Evolutionary conservation across 2,888 invertebrate genomes (phyloP).

Genomic region (Crematogaster levior): DNA sequence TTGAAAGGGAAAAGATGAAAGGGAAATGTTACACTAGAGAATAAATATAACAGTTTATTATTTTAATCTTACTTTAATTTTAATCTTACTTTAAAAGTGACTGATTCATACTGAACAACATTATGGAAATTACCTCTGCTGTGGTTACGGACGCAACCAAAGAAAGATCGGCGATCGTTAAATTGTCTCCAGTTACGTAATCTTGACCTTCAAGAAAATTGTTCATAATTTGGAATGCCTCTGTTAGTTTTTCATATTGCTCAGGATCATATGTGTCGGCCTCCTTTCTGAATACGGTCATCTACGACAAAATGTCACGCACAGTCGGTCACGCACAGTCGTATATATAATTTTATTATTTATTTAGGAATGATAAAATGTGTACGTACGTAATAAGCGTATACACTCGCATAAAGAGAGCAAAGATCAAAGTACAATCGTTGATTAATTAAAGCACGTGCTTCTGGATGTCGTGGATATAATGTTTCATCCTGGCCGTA

Average conservation of each 20-base stretch:
- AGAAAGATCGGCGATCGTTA: conserved; percentile 82
- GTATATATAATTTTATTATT: not conserved
- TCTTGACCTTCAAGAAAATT: conserved; percentile 80
- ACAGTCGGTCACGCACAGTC: not conserved
- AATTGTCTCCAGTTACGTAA: conserved; percentile 78
- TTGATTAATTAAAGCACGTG: conserved; percentile 85
- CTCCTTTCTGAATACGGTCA: conserved; percentile 71
- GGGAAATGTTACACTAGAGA: too few relatives aligned
- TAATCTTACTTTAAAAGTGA: not conserved
- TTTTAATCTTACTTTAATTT: not conserved
- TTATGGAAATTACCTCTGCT: conserved; percentile 72
- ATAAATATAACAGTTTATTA: not conserved
- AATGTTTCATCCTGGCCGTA: conserved; percentile 85
- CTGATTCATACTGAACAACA: not conserved
- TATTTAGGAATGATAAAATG: not conserved
- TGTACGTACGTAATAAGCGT: conserved; percentile 87
- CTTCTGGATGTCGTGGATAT: conserved; percentile 84
- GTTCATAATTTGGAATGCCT: conserved; percentile 76
- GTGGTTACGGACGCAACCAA: conserved; percentile 78
- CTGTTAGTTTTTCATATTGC: conserved; percentile 70
- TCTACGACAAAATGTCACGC: conserved; percentile 63
- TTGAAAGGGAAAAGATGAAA: too few relatives aligned
- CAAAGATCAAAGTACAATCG: conserved; percentile 85
- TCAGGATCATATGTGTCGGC: conserved; percentile 66
- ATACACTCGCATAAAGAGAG: conserved; percentile 81